Evolutionary conservation across 1,140 invertebrate species (phyloP), one percentile per base, ranked within the genome.

Genomic region (Yoshiicerus persimilis): DNA sequence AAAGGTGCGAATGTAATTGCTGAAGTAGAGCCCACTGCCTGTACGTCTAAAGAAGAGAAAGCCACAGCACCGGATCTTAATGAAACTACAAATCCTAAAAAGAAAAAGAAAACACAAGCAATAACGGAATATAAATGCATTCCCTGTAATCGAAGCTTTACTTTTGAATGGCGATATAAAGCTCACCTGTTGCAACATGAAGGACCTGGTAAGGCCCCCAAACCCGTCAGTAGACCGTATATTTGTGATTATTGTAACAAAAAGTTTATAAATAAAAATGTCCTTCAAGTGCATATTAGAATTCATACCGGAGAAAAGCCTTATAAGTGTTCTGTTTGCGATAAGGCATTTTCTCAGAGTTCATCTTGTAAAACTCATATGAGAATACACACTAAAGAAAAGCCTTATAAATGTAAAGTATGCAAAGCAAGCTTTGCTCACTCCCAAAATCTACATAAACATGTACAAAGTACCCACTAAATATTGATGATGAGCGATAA

Each of bases 181-280:
- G 75, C 75, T 32, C 75, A 80, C 20, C 20, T 80, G 1, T 20
- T 80, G 5, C 75, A 80, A 38, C 75, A 80, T 38, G 30, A 30
- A 30, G 75, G 75, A 36, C 75, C 30, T 34, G 75, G 75, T 6
- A 80, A 80, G 38, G 34, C 30, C 20, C 75, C 75, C 5, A 80
- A 80, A n/a, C 75, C 75, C 16, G 75, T 80, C 16, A 80, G 38
- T 38, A 34, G 75, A 34, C 30, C 75, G 32, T 80, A 80, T n/a
- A 34, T 80, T 13, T 80, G 75, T 38, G 32, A 80, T 36, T 80
- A 80, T n/a, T 80, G 75, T 80, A 80, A 80, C 32, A 80, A 80
- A 80, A 80, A 80, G 75, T 80, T 80, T 38, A 80, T 80, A 34
- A 80, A 80, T 32, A 80, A 80, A n/a, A 80, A 80, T 38, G 75